Base-by-base conservation (phyloP, 2,888 invertebrate species). In the Caenorhabditis plicata region DNA sequence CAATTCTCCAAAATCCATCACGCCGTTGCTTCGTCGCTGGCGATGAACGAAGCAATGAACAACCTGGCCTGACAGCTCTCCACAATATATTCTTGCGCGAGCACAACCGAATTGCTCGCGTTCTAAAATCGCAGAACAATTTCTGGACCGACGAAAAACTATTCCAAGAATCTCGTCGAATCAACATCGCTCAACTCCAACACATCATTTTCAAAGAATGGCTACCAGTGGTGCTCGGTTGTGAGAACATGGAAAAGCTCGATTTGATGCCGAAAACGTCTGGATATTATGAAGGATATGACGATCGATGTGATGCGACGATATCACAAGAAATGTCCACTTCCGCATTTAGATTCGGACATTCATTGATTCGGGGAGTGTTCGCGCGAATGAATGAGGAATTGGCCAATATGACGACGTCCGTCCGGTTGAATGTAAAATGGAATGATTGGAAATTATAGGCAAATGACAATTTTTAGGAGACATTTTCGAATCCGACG, bases 211-310 rank as follows among this genome's bases (percentile, higher is more conserved):
- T 79, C 69, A 77, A 74, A 38, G 83, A 84, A 64, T 84, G 80
- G 71, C 83, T 96, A 45, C 95, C 95, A 0, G 86, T 73, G 1
- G 93, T 71, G n/a, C 50, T 73, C n/a, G 72, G 72, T 7, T 90
- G 90, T 88, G 90, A 90, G 74, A 90, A 90, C 15, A 89, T 92
- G 66, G 90, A 89, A 75, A 84, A 91, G 4, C 93, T 92, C 80
- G 92, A 90, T 4, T 83, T 95, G 48, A 91, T 90, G 71, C 85
- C 93, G 5, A 81, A 88, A 69, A 87, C 89, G 0, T 58, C 33
- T 20, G 81, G 81, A 41, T 81, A 80, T 45, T 78, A 60, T 45
- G 66, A 65, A 7, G 77, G 70, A 4, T 90, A 90, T 80, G 86
- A 89, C 79, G 82, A 85, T 0, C 81, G 81, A 0, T 85, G 89